Evolutionary conservation across 2,113 vertebrate species (phyloP).

Genomic region (Calidris pugnax): DNA sequence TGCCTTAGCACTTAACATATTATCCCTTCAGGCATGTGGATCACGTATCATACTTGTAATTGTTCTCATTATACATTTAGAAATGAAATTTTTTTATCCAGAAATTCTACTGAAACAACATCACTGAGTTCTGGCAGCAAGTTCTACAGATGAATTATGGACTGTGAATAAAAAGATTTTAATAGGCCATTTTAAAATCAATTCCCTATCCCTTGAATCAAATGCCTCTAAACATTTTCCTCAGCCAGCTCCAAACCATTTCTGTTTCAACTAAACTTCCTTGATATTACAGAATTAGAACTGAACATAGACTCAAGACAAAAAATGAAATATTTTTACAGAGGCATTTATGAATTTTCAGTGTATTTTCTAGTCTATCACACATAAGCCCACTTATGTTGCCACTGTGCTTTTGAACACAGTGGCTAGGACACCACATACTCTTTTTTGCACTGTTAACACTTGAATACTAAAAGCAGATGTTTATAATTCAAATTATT

Average conservation of each 20-base stretch:
- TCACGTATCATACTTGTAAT: background rate
- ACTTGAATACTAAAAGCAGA: background rate
- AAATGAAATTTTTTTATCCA: background rate
- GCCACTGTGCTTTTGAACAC: background rate
- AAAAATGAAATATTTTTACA: background rate
- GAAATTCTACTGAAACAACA: background rate
- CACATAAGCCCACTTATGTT: background rate
- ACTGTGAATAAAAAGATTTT: background rate
- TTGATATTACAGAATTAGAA: background rate
- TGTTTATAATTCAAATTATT: background rate
- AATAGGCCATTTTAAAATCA: constrained; percentile 2
- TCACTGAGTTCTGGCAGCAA: background rate
- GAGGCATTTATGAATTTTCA: background rate
- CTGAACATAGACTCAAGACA: background rate
- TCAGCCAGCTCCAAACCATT: background rate
- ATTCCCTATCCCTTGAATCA: background rate
- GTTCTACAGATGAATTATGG: background rate
- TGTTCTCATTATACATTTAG: background rate
- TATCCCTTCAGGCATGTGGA: background rate
- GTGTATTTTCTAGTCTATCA: background rate
- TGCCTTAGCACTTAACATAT: background rate
- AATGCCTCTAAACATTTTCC: background rate
- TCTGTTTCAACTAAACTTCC: background rate
- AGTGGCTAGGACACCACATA: background rate
- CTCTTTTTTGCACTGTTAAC: background rate